A percentile compares a stretch with the other conserved stretches of the same genome.
These are phyloP conservation scores for Porites rus DNA, from an alignment of 92 coral and sea anemone genomes.

Conservation along the genomic window DNA sequence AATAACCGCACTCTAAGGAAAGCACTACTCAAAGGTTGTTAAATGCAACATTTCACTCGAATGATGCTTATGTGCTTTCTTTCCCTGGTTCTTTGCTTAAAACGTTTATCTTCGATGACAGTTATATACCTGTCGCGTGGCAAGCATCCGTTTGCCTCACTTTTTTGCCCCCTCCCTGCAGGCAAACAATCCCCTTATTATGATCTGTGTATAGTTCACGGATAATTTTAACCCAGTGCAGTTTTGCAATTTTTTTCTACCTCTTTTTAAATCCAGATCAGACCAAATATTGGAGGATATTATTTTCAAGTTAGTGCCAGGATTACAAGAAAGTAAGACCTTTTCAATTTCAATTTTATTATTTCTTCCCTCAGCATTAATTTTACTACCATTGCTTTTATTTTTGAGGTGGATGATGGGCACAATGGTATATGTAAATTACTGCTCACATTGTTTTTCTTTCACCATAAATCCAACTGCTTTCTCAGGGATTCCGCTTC, in stretches of 20 bases:
- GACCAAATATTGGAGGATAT: conserved; percentile 87
- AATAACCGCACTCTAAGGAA: too few relatives aligned
- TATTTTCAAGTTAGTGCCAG: conserved; percentile 84
- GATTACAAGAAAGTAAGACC: conserved; percentile 83
- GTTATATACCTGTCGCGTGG: background rate
- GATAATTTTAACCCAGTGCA: background rate
- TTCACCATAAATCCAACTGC: background rate
- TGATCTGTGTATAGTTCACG: background rate
- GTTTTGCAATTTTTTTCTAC: background rate
- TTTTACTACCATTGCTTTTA: background rate
- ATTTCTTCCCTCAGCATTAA: too few relatives aligned
- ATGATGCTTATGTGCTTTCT: too few relatives aligned
- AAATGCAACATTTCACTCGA: too few relatives aligned
- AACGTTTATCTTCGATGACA: too few relatives aligned
- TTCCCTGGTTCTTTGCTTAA: too few relatives aligned
- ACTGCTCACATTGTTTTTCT: background rate
- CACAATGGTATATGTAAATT: background rate
- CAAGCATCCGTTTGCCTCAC: background rate
- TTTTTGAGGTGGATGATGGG: background rate
- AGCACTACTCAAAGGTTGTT: too few relatives aligned
- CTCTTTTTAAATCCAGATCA: conserved; percentile 51
- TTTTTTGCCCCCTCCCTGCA: background rate
- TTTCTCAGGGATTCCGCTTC: too few relatives aligned
- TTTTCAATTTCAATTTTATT: background rate
- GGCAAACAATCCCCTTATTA: background rate